Conservation (phyloP, 2,113 vertebrate species). For the Lycaon pictus region DNA sequence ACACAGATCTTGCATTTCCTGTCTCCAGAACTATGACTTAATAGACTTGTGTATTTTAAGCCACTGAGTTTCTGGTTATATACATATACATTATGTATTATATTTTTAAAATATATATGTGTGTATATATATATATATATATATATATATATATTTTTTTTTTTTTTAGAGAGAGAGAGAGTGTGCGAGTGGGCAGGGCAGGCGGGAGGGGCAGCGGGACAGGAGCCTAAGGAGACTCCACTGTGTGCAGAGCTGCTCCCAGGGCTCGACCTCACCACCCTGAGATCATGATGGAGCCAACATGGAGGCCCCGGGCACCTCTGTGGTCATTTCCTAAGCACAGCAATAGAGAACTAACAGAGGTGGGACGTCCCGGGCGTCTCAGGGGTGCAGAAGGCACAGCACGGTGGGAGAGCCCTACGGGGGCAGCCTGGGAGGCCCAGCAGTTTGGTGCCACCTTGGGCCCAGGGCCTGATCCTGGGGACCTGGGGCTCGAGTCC, state of each 20-base stretch:
- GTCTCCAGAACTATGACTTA: not conserved
- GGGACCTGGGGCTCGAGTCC: no score
- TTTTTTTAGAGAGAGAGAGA: not conserved
- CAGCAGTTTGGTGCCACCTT: no score
- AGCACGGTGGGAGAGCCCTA: no score
- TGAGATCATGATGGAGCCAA: not conserved
- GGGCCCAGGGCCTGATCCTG: no score
- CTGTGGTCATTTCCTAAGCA: not conserved
- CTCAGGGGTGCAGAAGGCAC: no score
- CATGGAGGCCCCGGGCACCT: not conserved
- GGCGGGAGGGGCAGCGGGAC: not conserved
- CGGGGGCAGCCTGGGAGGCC: no score
- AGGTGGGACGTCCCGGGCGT: not conserved
- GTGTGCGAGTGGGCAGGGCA: not conserved
- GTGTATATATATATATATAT: accelerated
- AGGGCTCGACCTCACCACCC: not conserved
- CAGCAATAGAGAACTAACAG: not conserved
- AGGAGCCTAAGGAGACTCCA: not conserved
- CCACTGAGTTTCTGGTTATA: not conserved
- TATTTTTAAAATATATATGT: no score
- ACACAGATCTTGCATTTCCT: not conserved
- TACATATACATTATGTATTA: no score
- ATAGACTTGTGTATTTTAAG: not conserved
- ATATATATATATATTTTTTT: not conserved
- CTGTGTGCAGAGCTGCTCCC: no score